A percentile compares a stretch with the other conserved stretches of the same genome.
Conservation (phyloP, 2,113 vertebrate genomes). For the Salminus brasiliensis region DNA sequence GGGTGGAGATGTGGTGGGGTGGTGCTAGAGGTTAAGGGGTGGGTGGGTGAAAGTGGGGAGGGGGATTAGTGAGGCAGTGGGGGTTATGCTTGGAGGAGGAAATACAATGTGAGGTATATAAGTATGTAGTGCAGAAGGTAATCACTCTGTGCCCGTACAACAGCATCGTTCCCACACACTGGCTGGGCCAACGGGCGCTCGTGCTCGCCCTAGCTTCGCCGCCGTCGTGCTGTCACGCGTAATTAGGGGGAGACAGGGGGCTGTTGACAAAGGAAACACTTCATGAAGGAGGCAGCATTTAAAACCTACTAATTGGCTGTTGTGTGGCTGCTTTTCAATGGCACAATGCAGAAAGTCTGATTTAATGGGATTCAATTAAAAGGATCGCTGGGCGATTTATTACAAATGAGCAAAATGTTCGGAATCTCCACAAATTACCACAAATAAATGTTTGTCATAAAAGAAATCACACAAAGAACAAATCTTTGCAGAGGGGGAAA, state of each 20-base stretch:
- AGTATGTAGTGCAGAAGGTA: constrained; percentile 70
- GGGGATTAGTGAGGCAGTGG: constrained; percentile 70
- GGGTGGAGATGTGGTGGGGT: constrained; percentile 10
- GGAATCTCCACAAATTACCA: constrained; percentile 42
- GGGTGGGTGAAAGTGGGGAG: constrained; percentile 57
- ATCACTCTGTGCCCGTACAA: constrained; percentile 49
- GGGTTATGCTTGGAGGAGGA: constrained; percentile 74
- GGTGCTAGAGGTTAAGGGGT: not conserved
- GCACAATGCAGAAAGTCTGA: constrained; percentile 34
- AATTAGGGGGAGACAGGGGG: constrained; percentile 72
- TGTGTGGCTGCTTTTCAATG: constrained; percentile 36
- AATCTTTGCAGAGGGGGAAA: constrained; percentile 8
- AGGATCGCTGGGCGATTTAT: constrained; percentile 45
- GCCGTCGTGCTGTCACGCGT: constrained; percentile 74
- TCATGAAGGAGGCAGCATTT: constrained; percentile 57
- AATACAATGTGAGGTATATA: constrained; percentile 75
- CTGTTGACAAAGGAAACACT: constrained; percentile 72
- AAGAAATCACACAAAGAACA: constrained; percentile 30
- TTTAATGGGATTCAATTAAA: constrained; percentile 44
- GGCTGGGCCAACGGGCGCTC: constrained; percentile 11
- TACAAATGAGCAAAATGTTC: constrained; percentile 42
- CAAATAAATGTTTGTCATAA: constrained; percentile 42
- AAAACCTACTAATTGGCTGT: constrained; percentile 48
- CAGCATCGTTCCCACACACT: constrained; percentile 6
- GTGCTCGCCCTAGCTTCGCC: constrained; percentile 11